These are phyloP conservation scores for Propithecus deckenii DNA, from an alignment of 2,797 vertebrate genomes.

Conservation along the genomic window DNA sequence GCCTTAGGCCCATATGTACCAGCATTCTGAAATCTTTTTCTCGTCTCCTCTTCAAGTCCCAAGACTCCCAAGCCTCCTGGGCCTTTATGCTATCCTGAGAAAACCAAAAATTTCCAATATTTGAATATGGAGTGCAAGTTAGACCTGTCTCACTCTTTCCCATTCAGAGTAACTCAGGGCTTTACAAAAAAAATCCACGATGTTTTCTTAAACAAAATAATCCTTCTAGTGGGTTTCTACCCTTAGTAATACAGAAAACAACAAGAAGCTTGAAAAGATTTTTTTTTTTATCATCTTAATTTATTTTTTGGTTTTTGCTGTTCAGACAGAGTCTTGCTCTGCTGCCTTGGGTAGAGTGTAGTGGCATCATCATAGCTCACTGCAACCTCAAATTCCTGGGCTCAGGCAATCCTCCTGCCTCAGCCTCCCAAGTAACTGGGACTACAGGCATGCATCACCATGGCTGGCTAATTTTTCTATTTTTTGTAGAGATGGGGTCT, in stretches of 20 bases:
- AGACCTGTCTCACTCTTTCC: neutral
- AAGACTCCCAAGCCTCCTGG: neutral
- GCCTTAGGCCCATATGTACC: neutral
- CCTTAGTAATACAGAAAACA: neutral
- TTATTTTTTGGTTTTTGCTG: neutral
- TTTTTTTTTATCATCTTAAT: neutral
- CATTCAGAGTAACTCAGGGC: neutral
- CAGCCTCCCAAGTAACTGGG: too few species aligned
- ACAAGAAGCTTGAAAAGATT: neutral
- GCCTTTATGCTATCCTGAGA: neutral
- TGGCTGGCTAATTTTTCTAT: too few species aligned
- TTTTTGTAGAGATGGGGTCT: too few species aligned
- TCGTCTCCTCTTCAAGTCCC: neutral
- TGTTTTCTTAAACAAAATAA: neutral
- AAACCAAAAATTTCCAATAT: neutral
- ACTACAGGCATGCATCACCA: too few species aligned
- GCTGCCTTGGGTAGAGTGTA: too few species aligned
- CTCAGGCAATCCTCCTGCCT: too few species aligned
- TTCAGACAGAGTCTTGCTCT: neutral
- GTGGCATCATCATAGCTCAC: too few species aligned
- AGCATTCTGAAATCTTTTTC: neutral
- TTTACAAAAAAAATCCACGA: neutral
- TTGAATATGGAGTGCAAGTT: neutral
- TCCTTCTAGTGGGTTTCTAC: neutral
- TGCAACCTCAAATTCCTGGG: too few species aligned